These are phyloP conservation scores for Aphidoletes aphidimyza DNA, from an alignment of 2,888 invertebrate species.

Conservation along the genomic window DNA sequence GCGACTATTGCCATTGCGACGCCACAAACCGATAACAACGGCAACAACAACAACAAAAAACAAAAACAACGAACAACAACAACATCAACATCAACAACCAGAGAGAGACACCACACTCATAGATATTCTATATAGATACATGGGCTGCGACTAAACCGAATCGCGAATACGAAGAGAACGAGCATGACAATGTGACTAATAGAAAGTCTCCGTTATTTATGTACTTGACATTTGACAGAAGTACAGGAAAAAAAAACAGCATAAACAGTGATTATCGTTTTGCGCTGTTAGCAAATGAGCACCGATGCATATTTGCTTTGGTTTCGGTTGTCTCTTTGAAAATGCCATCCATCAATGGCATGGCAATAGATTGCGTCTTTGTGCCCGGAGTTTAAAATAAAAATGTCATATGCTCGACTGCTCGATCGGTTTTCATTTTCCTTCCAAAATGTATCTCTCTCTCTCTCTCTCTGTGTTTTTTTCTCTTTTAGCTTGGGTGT, in stretches of 20 bases:
- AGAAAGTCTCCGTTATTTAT: background rate
- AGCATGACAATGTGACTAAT: no score
- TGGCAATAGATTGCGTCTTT: no score
- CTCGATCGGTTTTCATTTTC: background rate
- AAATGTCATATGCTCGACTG: background rate
- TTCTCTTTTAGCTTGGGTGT: no score
- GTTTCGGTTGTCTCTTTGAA: conserved; percentile 6
- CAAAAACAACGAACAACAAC: background rate
- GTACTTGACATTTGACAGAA: conserved; percentile 35
- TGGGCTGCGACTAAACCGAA: no score
- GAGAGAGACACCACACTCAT: no score
- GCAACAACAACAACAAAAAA: background rate
- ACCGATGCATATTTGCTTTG: conserved; percentile 8
- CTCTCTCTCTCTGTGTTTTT: no score
- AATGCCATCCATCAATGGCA: background rate
- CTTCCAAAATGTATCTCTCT: background rate
- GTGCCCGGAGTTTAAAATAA: no score
- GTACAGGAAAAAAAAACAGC: no score
- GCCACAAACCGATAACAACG: background rate
- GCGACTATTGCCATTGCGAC: conserved; percentile 38
- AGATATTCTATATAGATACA: no score
- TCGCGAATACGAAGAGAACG: no score
- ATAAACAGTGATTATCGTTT: no score
- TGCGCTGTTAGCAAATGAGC: conserved; percentile 14
- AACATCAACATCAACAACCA: no score